These are phyloP conservation scores for Drosophila gaucha DNA, from an alignment of 2,888 invertebrate species.

Conservation along the genomic window DNA sequence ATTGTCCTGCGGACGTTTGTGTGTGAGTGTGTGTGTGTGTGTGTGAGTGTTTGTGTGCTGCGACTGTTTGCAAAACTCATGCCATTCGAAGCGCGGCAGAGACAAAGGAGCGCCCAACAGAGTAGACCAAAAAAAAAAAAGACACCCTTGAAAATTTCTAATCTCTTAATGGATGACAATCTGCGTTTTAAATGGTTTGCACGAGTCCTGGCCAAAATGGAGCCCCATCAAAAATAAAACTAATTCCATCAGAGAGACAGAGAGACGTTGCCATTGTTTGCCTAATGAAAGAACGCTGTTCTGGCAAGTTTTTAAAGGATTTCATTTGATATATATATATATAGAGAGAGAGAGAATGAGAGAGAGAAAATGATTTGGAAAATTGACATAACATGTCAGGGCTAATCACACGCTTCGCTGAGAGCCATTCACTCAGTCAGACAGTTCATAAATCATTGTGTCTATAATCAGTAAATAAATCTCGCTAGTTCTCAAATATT, in stretches of 20 bases:
- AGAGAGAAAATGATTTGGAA: constrained; percentile 72
- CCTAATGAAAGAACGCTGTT: constrained; percentile 80
- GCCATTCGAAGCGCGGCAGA: constrained; percentile 57
- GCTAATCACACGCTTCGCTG: constrained; percentile 75
- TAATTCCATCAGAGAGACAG: constrained; percentile 71
- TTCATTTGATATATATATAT: constrained; percentile 24
- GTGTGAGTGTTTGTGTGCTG: constrained; percentile 47
- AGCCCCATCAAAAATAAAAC: constrained; percentile 71
- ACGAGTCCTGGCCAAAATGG: constrained; percentile 53
- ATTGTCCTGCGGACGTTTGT: constrained; percentile 37
- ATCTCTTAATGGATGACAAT: constrained; percentile 81
- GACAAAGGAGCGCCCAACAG: constrained; percentile 65
- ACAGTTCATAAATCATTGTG: constrained; percentile 74
- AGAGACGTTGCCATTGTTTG: constrained; percentile 63
- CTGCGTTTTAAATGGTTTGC: constrained; percentile 82
- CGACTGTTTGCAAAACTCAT: constrained; percentile 75
- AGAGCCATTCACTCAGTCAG: constrained; percentile 31
- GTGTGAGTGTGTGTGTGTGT: constrained; percentile 27
- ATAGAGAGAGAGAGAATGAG: not conserved
- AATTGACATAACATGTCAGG: constrained; percentile 75
- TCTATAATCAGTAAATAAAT: constrained; percentile 76
- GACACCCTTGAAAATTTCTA: constrained; percentile 79
- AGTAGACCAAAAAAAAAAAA: constrained; percentile 43
- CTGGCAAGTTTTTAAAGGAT: constrained; percentile 79
- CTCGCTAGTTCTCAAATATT: constrained; percentile 68